Percentiles rank a stretch among this genome's conserved stretches.
phyloP scores from a whole-genome alignment of 2,113 vertebrate genomes.

The Sprattus sprattus region DNA sequence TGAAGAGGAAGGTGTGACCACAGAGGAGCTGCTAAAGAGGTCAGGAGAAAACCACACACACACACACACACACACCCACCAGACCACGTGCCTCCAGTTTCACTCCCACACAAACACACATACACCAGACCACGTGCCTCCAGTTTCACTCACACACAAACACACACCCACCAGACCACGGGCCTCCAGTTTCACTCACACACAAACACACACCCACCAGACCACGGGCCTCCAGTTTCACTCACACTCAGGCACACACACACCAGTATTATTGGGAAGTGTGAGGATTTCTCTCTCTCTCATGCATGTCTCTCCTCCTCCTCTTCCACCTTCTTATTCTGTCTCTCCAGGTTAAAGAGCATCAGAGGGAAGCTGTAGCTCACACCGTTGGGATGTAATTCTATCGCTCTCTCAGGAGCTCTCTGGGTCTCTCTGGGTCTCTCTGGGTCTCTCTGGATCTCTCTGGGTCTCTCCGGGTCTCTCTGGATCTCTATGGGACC shows the following conservation, averaged over 20 bases:
- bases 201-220: background rate
- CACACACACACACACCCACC: background rate
- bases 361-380: background rate
- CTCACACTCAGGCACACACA: background rate
- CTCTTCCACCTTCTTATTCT: background rate
- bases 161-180: background rate
- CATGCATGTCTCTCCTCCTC: background rate
- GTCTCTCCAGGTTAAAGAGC: background rate
- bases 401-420: no score
- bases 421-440: no score
- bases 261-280: no score
- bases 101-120: background rate
- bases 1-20: conserved; percentile 48
- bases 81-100: background rate
- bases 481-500: no score
- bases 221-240: background rate
- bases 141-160: background rate
- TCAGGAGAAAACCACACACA: conserved; percentile 48
- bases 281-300: background rate
- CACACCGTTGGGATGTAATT: no score
- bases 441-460: no score
- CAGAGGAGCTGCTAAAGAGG: conserved; percentile 81
- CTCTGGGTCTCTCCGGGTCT: no score
- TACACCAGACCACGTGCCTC: background rate
- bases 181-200: background rate